Conservation (phyloP, 2,797 vertebrate genomes). For the Semotilus atromaculatus region DNA sequence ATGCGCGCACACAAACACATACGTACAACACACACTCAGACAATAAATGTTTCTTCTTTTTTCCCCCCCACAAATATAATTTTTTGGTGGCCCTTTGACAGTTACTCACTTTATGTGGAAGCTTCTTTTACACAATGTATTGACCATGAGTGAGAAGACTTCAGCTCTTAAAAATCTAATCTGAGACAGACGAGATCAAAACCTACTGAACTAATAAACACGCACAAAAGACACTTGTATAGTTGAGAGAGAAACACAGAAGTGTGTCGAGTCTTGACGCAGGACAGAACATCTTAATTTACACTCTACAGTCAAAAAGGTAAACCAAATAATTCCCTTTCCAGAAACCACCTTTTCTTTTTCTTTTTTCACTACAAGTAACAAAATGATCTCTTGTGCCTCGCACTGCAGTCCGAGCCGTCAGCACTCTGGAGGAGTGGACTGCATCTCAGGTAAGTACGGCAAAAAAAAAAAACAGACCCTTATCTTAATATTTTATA, state of each 20-base stretch:
- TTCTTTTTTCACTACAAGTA: conserved; percentile 19
- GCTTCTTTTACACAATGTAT: conserved; percentile 65
- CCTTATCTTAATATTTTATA: background rate
- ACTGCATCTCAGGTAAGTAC: background rate
- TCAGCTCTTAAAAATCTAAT: conserved; percentile 61
- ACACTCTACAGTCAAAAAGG: conserved; percentile 46
- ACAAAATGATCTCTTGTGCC: conserved; percentile 45
- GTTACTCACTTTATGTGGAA: conserved; percentile 63
- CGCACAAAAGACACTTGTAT: conserved; percentile 32
- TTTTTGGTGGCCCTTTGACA: conserved; percentile 66
- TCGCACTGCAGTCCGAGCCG: conserved; percentile 6
- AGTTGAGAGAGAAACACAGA: conserved; percentile 52
- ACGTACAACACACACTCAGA: conserved; percentile 23
- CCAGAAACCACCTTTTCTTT: conserved; percentile 16
- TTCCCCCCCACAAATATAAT: conserved; percentile 54
- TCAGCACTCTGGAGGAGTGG: background rate
- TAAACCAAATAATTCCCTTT: conserved; percentile 50
- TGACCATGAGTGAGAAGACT: conserved; percentile 74
- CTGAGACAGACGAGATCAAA: conserved; percentile 33
- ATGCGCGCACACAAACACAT: conserved; percentile 29
- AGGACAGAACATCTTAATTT: conserved; percentile 42
- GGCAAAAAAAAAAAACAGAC: background rate
- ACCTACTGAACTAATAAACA: conserved; percentile 30
- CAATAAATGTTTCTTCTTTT: conserved; percentile 50
- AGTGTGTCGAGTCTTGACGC: conserved; percentile 46